Percentiles rank a stretch among this genome's conserved stretches.
These are phyloP conservation scores for Eudiplozoon nipponicum DNA, from an alignment of 2,888 invertebrate genomes.

Conservation along the genomic window DNA sequence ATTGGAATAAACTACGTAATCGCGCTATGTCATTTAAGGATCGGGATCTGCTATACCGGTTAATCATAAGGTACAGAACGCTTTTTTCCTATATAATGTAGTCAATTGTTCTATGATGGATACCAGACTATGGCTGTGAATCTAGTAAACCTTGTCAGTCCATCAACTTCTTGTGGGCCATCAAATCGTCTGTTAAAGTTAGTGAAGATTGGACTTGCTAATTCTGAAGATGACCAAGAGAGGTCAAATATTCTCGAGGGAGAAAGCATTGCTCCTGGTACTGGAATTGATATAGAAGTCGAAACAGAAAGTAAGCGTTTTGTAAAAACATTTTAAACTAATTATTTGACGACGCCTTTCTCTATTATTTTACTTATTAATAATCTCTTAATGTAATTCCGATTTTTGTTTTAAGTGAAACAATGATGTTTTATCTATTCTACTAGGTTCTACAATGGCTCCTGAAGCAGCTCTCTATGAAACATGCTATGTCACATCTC, in stretches of 20 bases:
- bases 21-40: slow-evolving; percentile 14
- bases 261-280: slow-evolving; percentile 27
- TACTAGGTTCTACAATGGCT: slow-evolving; percentile 44
- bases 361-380: slow-evolving; percentile 4
- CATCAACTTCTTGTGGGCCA: slow-evolving; percentile 56
- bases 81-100: slow-evolving; percentile 25
- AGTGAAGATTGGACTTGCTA: slow-evolving; percentile 48
- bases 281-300: slow-evolving; percentile 61
- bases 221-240: slow-evolving; percentile 35
- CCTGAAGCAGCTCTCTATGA: slow-evolving; percentile 88
- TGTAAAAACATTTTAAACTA: neutral
- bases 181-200: slow-evolving; percentile 62
- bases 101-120: slow-evolving; percentile 86
- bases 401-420: neutral
- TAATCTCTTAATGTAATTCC: too few species aligned
- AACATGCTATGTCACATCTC: slow-evolving; percentile 87
- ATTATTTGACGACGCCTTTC: neutral
- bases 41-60: slow-evolving; percentile 45
- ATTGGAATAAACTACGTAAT: too few species aligned
- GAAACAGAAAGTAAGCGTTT: slow-evolving; percentile 48
- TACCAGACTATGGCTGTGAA: slow-evolving; percentile 61
- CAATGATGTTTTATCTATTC: slow-evolving; percentile 2
- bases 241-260: slow-evolving; percentile 26
- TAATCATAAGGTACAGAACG: slow-evolving; percentile 50
- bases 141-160: slow-evolving; percentile 47